These are phyloP conservation scores for Propithecus deckenii DNA, from an alignment of 2,797 vertebrate genomes.

Conservation along the genomic window DNA sequence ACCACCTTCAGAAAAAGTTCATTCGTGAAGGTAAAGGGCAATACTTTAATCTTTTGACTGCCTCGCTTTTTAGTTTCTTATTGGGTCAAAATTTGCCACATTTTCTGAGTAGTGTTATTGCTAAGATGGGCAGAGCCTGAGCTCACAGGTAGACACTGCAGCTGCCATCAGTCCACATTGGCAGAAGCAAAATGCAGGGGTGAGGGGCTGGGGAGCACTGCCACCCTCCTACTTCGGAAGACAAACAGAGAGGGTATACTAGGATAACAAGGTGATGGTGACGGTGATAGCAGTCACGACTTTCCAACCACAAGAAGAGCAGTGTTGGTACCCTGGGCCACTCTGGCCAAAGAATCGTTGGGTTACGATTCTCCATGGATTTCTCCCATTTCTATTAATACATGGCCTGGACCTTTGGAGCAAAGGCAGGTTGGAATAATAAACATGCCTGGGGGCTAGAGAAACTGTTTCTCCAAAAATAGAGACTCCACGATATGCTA, in stretches of 20 bases:
- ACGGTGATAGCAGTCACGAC: neutral
- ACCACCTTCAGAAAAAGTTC: neutral
- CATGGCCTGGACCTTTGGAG: neutral
- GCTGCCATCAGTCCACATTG: too few species aligned
- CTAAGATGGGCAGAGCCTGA: neutral
- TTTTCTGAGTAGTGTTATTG: neutral
- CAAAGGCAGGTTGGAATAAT: neutral
- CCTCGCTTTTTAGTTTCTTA: neutral
- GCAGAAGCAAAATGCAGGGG: too few species aligned
- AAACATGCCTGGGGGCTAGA: neutral
- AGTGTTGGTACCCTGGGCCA: neutral
- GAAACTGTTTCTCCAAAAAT: neutral
- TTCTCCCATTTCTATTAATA: neutral
- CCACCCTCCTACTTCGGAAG: neutral
- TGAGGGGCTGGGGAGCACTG: accelerated
- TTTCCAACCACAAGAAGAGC: neutral
- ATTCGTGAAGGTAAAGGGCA: neutral
- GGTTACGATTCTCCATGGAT: neutral
- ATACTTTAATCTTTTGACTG: neutral
- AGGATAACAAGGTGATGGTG: neutral
- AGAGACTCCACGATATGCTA: neutral
- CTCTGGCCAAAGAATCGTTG: neutral
- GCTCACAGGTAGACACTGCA: neutral
- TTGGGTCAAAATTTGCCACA: neutral
- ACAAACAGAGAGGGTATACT: neutral